Percentiles rank a stretch among this genome's conserved stretches.
phyloP scores from a whole-genome alignment of 2,113 vertebrate genomes.

The Oplegnathus fasciatus region DNA sequence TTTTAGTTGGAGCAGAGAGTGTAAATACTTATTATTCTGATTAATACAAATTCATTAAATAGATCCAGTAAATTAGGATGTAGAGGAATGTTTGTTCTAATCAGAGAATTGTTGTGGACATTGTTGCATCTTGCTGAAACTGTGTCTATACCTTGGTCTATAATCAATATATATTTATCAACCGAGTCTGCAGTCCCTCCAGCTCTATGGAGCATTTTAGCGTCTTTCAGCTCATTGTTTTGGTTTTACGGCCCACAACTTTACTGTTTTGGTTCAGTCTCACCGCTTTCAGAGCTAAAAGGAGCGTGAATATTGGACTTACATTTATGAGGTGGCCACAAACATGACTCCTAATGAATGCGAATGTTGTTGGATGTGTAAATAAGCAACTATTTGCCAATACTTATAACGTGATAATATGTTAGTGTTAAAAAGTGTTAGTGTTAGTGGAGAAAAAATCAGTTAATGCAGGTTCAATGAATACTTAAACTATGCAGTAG shows the following conservation, averaged over 20 bases:
- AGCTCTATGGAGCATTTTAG: background rate
- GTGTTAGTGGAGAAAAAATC: no score
- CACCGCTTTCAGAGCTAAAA: background rate
- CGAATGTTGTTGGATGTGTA: background rate
- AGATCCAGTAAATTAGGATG: background rate
- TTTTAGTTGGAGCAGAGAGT: background rate
- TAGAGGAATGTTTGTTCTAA: background rate
- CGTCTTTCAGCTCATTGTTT: background rate
- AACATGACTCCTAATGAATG: background rate
- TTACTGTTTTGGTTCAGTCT: no score
- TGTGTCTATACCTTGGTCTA: background rate
- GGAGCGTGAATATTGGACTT: background rate
- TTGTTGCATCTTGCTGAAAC: background rate
- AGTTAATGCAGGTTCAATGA: no score
- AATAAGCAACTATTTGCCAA: background rate
- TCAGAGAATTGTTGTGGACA: background rate
- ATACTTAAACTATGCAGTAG: no score
- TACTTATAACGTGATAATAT: no score
- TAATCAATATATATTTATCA: background rate
- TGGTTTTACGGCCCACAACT: background rate
- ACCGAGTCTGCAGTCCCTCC: background rate
- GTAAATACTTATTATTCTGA: background rate
- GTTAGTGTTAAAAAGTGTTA: no score
- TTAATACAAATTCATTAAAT: background rate
- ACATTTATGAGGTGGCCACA: background rate